phyloP scores from a whole-genome alignment of 2,888 invertebrate species.

The Phyllotreta cruciferae region DNA sequence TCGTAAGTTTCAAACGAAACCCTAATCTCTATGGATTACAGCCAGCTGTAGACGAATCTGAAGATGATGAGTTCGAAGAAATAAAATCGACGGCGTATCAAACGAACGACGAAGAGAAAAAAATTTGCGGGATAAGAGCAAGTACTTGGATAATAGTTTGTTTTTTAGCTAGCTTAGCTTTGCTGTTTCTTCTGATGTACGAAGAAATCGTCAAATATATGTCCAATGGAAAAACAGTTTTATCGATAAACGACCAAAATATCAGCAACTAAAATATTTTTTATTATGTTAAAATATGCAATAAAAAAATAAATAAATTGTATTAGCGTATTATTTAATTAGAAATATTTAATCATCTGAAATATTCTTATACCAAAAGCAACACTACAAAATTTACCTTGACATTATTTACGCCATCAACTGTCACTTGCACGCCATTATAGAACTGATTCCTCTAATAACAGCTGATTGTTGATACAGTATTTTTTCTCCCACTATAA shows the following conservation, averaged over 20 bases:
- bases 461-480: too few relatives aligned
- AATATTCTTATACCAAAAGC: slow-evolving; percentile 4
- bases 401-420: background rate
- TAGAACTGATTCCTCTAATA: too few relatives aligned
- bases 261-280: too few relatives aligned
- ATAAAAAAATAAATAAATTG: too few relatives aligned
- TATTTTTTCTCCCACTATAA: too few relatives aligned
- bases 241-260: too few relatives aligned
- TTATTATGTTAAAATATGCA: too few relatives aligned
- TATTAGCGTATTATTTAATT: too few relatives aligned
- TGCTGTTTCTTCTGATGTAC: slow-evolving; percentile 20
- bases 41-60: background rate
- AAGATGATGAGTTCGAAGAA: background rate
- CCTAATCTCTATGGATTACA: slow-evolving; percentile 1
- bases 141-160: slow-evolving; percentile 23
- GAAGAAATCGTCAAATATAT: slow-evolving; percentile 16
- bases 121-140: slow-evolving; percentile 11
- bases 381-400: slow-evolving; percentile 4
- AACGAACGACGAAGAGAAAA: slow-evolving; percentile 16
- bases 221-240: slow-evolving; percentile 1
- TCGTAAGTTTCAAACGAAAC: slow-evolving; percentile 10
- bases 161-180: slow-evolving; percentile 9
- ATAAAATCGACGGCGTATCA: background rate
- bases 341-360: slow-evolving; percentile 5
- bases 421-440: too few relatives aligned